phyloP scores from a whole-genome alignment of 2,113 vertebrate species.

The Dipodomys merriami region DNA sequence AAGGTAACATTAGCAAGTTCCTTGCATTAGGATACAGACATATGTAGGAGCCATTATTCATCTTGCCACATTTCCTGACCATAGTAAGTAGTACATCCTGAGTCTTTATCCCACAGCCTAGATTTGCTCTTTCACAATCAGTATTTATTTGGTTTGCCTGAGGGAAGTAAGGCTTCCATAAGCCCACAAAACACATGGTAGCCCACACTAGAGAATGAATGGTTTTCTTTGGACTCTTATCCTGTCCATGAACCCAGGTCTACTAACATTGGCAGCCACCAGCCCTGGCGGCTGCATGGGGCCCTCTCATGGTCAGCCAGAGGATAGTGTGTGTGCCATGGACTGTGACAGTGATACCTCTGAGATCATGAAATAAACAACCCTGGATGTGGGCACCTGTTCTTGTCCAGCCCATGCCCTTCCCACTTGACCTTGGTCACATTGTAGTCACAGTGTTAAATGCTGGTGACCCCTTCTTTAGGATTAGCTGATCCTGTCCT shows the following conservation, averaged over 20 bases:
- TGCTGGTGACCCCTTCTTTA: background rate
- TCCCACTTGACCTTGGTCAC: background rate
- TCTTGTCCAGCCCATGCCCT: background rate
- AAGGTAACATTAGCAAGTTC: background rate
- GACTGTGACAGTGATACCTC: background rate
- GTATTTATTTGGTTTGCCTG: background rate
- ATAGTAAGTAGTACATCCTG: background rate
- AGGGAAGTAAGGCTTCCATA: background rate
- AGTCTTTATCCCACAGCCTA: background rate
- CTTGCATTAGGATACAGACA: background rate
- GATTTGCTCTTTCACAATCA: background rate
- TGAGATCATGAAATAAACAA: background rate
- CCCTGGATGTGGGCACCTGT: background rate
- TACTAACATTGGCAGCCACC: background rate
- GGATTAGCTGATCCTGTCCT: background rate
- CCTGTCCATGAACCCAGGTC: background rate
- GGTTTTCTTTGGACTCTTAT: conserved; percentile 25
- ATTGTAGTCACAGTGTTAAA: background rate
- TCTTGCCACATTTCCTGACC: background rate
- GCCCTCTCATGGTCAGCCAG: background rate
- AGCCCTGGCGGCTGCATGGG: background rate
- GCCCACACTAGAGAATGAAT: background rate
- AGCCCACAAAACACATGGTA: background rate
- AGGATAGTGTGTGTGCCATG: background rate
- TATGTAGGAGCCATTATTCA: background rate